These are phyloP conservation scores for Macropodus opercularis DNA, from an alignment of 2,797 vertebrate species.

Conservation along the genomic window DNA sequence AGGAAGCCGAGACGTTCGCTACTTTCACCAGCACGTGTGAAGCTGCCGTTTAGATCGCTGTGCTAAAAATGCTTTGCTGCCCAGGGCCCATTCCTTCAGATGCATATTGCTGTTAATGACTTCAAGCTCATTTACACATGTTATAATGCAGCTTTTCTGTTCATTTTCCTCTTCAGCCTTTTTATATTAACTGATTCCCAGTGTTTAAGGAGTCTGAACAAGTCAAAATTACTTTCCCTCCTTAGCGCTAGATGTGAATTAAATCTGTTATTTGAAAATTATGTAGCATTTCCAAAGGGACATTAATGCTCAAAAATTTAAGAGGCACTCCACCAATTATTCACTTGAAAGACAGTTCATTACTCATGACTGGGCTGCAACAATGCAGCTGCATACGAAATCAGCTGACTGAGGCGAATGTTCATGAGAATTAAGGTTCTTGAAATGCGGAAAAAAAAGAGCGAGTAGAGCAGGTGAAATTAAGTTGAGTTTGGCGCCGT, in stretches of 20 bases:
- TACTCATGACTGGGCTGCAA: neutral
- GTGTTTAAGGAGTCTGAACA: neutral
- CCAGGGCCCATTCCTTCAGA: neutral
- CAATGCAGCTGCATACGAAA: neutral
- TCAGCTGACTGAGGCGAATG: neutral
- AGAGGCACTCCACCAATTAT: neutral
- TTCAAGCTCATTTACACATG: neutral
- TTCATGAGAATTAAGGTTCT: neutral
- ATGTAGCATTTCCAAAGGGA: neutral
- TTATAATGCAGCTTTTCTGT: neutral
- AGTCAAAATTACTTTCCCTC: neutral
- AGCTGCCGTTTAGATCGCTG: too few species aligned
- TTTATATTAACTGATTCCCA: neutral
- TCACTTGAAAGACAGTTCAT: neutral
- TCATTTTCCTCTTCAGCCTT: neutral
- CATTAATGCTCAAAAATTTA: neutral
- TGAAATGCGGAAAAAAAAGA: too few species aligned
- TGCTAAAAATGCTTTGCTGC: too few species aligned
- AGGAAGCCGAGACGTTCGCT: neutral
- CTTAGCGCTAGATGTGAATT: too few species aligned
- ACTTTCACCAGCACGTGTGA: neutral
- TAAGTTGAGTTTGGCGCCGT: too few species aligned
- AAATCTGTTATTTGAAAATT: neutral
- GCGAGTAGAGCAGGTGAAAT: too few species aligned
- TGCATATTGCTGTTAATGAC: neutral